Conservation (phyloP, 2,797 vertebrate genomes). For the Trachops cirrhosus region DNA sequence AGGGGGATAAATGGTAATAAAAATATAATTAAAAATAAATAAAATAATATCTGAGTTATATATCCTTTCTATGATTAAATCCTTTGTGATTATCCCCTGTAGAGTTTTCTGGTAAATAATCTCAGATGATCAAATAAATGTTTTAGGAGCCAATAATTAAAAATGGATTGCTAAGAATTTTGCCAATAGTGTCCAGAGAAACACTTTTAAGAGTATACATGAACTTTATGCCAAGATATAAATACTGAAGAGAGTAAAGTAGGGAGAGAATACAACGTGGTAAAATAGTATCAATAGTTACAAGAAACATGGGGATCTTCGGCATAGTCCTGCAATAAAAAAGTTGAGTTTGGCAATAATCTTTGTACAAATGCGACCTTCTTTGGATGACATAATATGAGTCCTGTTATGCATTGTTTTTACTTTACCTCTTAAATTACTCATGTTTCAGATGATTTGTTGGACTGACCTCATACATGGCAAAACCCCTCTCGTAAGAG, state of each 20-base stretch:
- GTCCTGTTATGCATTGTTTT: neutral
- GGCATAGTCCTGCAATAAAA: neutral
- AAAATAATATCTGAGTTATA: neutral
- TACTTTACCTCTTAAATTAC: conserved; percentile 35
- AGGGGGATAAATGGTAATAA: neutral
- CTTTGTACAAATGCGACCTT: conserved; percentile 53
- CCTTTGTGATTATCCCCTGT: neutral
- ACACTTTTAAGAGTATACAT: neutral
- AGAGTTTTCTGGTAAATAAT: neutral
- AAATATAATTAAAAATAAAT: neutral
- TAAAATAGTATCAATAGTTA: neutral
- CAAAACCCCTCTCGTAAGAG: neutral
- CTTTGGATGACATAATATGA: neutral
- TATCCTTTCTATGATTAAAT: neutral
- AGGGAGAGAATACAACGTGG: neutral
- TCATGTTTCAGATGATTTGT: conserved; percentile 35
- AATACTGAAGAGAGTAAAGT: neutral
- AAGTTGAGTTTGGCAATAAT: conserved; percentile 13
- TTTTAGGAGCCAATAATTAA: neutral
- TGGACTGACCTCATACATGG: conserved; percentile 30
- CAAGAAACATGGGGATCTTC: neutral
- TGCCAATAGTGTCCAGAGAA: neutral
- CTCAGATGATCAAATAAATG: neutral
- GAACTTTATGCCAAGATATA: conserved; percentile 11
- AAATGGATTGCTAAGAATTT: neutral